These are phyloP conservation scores for Ceyx melanurus DNA, from an alignment of 2,113 vertebrate genomes.

Conservation along the genomic window DNA sequence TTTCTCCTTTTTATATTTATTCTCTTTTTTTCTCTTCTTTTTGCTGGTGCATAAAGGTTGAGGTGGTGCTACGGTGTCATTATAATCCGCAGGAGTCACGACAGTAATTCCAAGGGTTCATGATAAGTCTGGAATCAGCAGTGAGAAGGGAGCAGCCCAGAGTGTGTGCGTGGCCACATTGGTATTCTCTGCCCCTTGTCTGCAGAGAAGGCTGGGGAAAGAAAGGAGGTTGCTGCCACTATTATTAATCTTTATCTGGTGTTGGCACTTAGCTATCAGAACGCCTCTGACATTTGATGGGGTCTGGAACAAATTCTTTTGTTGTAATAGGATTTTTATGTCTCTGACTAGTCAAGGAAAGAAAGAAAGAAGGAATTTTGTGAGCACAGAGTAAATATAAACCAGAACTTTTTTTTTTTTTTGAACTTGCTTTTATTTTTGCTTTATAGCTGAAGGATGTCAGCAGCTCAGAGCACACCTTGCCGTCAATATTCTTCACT, in stretches of 20 bases:
- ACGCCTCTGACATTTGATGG: constrained; percentile 48
- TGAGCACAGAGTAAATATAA: constrained; percentile 26
- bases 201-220: constrained; percentile 11
- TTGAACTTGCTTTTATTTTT: constrained; percentile 13
- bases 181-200: constrained; percentile 12
- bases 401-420: constrained; percentile 20
- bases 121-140: background rate
- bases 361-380: constrained; percentile 33
- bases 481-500: background rate
- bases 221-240: constrained; percentile 21
- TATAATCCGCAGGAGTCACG: background rate
- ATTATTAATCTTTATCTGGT: constrained; percentile 63
- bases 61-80: background rate
- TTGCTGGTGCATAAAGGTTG: background rate
- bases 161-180: background rate
- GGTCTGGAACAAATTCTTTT: constrained; percentile 54
- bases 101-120: background rate
- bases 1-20: background rate
- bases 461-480: background rate
- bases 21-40: no score
- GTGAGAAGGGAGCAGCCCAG: background rate
- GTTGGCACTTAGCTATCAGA: constrained; percentile 47
- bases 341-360: constrained; percentile 42
- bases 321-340: constrained; percentile 58
- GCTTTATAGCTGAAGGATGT: constrained; percentile 3